Conservation (phyloP, 2,113 vertebrate species). For the Pelobates fuscus region DNA sequence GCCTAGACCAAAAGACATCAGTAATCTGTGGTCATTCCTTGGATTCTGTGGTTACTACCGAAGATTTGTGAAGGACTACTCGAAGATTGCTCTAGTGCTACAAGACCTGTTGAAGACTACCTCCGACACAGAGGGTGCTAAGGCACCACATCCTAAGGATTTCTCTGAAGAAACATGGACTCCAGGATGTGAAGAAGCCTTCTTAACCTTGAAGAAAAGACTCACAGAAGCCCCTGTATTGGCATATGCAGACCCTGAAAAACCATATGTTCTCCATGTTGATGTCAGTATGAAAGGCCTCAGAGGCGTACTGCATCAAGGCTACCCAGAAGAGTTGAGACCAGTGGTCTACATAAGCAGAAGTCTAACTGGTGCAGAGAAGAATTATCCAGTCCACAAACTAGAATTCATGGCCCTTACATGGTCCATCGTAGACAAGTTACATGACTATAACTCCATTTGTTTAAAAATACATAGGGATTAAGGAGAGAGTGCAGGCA, state of each 20-base stretch:
- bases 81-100: not conserved
- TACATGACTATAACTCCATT: slow-evolving; percentile 28
- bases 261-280: slow-evolving; percentile 14
- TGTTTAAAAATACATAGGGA: no score
- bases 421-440: slow-evolving; percentile 8
- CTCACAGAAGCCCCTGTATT: no score
- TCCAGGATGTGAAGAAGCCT: not conserved
- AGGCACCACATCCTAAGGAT: no score
- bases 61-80: not conserved
- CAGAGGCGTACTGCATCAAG: slow-evolving; percentile 11
- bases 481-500: no score
- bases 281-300: slow-evolving; percentile 9
- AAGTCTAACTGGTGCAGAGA: slow-evolving; percentile 12
- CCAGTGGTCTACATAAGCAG: slow-evolving; percentile 15
- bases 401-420: slow-evolving; percentile 26
- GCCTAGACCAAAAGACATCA: not conserved
- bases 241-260: no score
- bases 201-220: not conserved
- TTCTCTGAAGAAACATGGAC: not conserved
- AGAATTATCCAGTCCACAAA: slow-evolving; percentile 14
- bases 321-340: not conserved
- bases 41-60: not conserved
- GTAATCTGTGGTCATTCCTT: not conserved
- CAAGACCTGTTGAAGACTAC: slow-evolving; percentile 2
- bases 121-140: not conserved